These are phyloP conservation scores for Scophthalmus maximus DNA, from an alignment of 2,113 vertebrate genomes.

Conservation along the genomic window DNA sequence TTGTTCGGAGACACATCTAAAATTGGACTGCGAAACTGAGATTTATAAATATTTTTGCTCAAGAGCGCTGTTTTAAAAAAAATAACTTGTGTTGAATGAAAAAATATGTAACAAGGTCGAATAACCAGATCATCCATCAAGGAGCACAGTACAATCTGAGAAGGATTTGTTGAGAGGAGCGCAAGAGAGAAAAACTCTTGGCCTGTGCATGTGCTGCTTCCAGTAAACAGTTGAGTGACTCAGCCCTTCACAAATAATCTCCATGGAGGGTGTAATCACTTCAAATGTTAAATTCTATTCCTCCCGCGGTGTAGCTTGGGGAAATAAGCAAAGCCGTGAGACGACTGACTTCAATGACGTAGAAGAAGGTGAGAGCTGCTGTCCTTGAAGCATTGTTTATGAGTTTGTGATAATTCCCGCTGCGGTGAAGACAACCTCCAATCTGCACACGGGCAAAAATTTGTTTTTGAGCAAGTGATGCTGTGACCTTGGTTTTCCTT, in stretches of 20 bases:
- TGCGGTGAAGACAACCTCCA: constrained; percentile 12
- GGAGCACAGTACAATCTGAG: background rate
- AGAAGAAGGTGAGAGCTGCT: background rate
- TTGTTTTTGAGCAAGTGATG: constrained; percentile 15
- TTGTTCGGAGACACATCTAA: constrained; percentile 27
- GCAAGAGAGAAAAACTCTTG: background rate
- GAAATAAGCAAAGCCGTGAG: constrained; percentile 19
- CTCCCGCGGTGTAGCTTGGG: constrained; percentile 11
- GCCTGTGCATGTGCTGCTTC: constrained; percentile 27
- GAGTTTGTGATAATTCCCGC: background rate
- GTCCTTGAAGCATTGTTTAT: constrained; percentile 29
- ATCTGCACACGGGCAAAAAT: background rate
- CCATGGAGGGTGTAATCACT: constrained; percentile 35
- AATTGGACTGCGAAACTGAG: constrained; percentile 41
- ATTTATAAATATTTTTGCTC: constrained; percentile 34
- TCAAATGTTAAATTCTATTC: constrained; percentile 35
- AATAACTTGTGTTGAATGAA: constrained; percentile 14
- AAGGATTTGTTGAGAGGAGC: constrained; percentile 27
- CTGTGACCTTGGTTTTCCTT: constrained; percentile 49
- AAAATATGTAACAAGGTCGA: constrained; percentile 39
- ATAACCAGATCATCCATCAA: constrained; percentile 37
- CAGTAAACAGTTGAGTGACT: constrained; percentile 52
- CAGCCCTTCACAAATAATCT: constrained; percentile 52
- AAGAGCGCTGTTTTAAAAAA: constrained; percentile 16
- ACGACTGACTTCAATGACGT: constrained; percentile 7